Conservation (phyloP, 1,140 invertebrate genomes). For the Musca vetustissima region DNA sequence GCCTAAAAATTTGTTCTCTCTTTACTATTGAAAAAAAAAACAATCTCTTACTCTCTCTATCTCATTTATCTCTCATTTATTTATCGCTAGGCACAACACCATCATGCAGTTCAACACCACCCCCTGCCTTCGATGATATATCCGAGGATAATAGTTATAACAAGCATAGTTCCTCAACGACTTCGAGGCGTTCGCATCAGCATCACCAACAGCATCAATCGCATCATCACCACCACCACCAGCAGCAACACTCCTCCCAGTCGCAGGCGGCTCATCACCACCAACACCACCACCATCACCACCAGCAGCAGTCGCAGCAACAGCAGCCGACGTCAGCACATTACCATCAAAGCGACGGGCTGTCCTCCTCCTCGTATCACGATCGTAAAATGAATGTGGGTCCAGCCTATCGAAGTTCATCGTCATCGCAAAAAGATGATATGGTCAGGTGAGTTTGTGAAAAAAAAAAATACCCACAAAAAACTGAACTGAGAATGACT, state of each 20-base stretch:
- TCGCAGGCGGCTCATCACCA: constrained; percentile 42
- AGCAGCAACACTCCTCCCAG: constrained; percentile 58
- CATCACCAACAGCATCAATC: constrained; percentile 24
- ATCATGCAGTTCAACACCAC: constrained; percentile 80
- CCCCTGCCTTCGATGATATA: constrained; percentile 82
- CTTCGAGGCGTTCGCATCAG: constrained; percentile 55
- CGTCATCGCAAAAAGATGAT: constrained; percentile 50
- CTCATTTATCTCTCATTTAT: constrained; percentile 17
- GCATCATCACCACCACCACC: constrained; percentile 48
- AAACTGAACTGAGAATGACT: no score
- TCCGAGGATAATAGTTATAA: constrained; percentile 62
- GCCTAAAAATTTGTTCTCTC: not conserved
- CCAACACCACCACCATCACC: constrained; percentile 39
- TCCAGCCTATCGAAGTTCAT: constrained; percentile 49
- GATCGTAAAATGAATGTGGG: constrained; percentile 55
- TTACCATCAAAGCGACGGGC: not conserved
- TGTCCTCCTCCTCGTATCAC: constrained; percentile 36
- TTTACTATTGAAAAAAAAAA: no score
- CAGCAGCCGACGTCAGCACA: constrained; percentile 35
- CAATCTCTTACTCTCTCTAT: not conserved
- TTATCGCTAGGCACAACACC: constrained; percentile 57
- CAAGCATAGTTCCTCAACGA: constrained; percentile 53
- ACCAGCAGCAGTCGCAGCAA: not conserved
- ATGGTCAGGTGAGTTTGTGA: constrained; percentile 41
- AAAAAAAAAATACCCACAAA: not conserved